phyloP scores from a whole-genome alignment of 2,888 invertebrate species.

The Chloromyia formosa region DNA sequence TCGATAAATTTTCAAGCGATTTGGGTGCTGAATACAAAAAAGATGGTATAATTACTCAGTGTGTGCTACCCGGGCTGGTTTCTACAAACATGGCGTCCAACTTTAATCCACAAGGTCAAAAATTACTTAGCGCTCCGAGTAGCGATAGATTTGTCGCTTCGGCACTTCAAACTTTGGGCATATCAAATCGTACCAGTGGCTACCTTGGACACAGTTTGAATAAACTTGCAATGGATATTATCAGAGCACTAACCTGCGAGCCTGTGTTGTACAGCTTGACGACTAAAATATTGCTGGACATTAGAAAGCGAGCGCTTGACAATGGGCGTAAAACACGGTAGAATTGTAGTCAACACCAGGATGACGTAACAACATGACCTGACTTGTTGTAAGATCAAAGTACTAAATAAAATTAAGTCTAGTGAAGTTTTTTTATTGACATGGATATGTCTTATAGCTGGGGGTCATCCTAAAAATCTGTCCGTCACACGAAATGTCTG shows the following conservation, averaged over 20 bases:
- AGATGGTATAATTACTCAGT: conserved; percentile 80
- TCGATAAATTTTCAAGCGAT: conserved; percentile 82
- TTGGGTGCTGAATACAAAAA: conserved; percentile 78
- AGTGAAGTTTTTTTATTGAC: too few species aligned
- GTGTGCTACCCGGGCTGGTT: conserved; percentile 86
- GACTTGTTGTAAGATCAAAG: too few species aligned
- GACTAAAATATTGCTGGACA: conserved; percentile 56
- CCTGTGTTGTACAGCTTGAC: conserved; percentile 57
- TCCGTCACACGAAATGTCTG: too few species aligned
- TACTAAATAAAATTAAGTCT: too few species aligned
- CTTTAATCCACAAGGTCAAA: conserved; percentile 73
- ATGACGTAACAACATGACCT: too few species aligned
- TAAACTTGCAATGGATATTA: conserved; percentile 54
- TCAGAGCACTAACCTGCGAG: conserved; percentile 55
- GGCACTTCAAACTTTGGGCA: conserved; percentile 76
- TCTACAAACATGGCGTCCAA: conserved; percentile 92
- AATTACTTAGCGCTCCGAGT: conserved; percentile 77
- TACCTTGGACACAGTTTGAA: conserved; percentile 68
- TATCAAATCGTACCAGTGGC: conserved; percentile 75
- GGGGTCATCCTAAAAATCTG: too few species aligned
- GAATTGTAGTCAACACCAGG: too few species aligned
- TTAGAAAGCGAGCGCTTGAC: conserved; percentile 52
- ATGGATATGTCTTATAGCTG: too few species aligned
- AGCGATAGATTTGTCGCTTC: conserved; percentile 76
- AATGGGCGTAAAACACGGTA: too few species aligned